Conservation (phyloP, 1,140 invertebrate species). For the Episyrphus balteatus region DNA sequence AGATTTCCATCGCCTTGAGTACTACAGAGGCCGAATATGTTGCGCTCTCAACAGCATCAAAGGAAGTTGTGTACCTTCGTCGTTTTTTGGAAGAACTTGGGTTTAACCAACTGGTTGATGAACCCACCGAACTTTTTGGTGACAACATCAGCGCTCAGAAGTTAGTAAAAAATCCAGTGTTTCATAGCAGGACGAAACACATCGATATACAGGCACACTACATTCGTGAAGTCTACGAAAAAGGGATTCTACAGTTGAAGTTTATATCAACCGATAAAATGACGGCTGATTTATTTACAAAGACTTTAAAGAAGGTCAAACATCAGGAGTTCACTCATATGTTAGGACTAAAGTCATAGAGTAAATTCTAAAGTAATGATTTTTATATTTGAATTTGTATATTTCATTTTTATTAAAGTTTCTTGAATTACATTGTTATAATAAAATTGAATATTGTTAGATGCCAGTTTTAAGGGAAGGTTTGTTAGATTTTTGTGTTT, state of each 20-base stretch:
- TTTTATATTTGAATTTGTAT: no score
- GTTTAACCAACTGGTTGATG: not conserved
- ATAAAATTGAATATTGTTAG: no score
- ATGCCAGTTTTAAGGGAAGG: no score
- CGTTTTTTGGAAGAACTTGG: constrained; percentile 12
- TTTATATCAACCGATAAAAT: constrained; percentile 5
- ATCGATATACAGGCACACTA: constrained; percentile 35
- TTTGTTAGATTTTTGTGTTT: no score
- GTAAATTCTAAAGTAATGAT: no score
- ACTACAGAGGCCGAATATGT: constrained; percentile 34
- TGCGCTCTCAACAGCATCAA: constrained; percentile 14
- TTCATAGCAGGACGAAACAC: constrained; percentile 32
- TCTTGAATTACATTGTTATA: no score
- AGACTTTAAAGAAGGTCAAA: constrained; percentile 4
- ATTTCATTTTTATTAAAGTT: no score
- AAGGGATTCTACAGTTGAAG: not conserved
- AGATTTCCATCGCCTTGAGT: constrained; percentile 28
- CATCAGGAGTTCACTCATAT: not conserved
- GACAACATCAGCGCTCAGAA: constrained; percentile 10
- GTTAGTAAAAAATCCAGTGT: constrained; percentile 23
- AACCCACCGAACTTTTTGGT: not conserved
- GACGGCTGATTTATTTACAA: constrained; percentile 6
- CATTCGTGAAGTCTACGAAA: constrained; percentile 10
- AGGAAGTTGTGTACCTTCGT: constrained; percentile 17
- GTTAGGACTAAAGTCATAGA: no score